phyloP scores from a whole-genome alignment of 1,140 invertebrate species.

The Vanessa tameamea region DNA sequence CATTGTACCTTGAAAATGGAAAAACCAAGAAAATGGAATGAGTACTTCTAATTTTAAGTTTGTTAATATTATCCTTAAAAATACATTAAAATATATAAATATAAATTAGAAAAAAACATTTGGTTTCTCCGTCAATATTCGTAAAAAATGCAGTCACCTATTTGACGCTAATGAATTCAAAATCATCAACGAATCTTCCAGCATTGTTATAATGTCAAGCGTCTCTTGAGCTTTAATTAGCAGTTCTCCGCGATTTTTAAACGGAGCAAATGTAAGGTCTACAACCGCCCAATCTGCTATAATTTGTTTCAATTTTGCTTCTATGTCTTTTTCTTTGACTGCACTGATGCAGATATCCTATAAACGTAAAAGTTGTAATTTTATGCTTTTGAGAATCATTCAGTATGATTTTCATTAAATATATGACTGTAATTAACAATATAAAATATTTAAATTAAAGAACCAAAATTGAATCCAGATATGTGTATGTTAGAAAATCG shows the following conservation, averaged over 20 bases:
- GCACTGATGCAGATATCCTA: conserved; percentile 95
- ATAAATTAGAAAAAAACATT: background rate
- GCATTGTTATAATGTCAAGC: conserved; percentile 87
- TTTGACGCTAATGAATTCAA: conserved; percentile 92
- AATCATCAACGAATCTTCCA: conserved; percentile 94
- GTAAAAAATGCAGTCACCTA: conserved; percentile 79
- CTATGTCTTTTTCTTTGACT: conserved; percentile 94
- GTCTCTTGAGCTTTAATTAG: conserved; percentile 90
- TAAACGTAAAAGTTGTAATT: background rate
- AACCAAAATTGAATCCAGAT: no score
- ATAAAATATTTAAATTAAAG: no score
- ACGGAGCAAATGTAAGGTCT: conserved; percentile 89
- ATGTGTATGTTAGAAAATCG: no score
- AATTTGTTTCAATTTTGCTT: conserved; percentile 92
- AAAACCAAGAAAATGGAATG: no score
- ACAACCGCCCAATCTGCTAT: conserved; percentile 90
- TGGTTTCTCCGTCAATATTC: background rate
- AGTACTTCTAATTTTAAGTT: background rate
- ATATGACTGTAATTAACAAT: no score
- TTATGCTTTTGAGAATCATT: no score
- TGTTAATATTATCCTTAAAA: no score
- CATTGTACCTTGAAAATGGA: conserved; percentile 85
- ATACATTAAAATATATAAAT: no score
- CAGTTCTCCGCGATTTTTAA: conserved; percentile 92
- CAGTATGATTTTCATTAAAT: no score